These are phyloP conservation scores for Hafferia zeledoni DNA, from an alignment of 2,797 vertebrate genomes.

Conservation along the genomic window DNA sequence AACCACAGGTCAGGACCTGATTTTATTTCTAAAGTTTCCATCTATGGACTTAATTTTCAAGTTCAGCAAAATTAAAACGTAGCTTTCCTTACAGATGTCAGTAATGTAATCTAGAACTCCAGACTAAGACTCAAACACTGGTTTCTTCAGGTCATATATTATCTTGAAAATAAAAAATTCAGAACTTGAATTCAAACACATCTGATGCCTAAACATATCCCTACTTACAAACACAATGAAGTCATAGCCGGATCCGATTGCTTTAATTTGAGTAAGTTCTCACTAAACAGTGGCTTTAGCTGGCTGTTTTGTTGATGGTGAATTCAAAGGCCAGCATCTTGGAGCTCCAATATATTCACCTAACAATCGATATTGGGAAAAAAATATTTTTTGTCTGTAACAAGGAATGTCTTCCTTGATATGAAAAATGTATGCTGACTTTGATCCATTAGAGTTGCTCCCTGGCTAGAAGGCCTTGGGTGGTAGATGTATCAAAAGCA, in stretches of 20 bases:
- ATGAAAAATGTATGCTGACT: not conserved
- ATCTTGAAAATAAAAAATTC: not conserved
- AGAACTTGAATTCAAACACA: not conserved
- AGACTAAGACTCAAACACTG: not conserved
- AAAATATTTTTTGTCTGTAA: not conserved
- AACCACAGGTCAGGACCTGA: not conserved
- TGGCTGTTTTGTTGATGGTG: not conserved
- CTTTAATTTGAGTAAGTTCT: not conserved
- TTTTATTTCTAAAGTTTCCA: not conserved
- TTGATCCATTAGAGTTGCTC: not conserved
- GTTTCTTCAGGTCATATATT: not conserved
- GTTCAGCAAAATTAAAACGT: not conserved
- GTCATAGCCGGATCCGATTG: fast-evolving
- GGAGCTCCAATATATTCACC: not conserved
- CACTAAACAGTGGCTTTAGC: not conserved
- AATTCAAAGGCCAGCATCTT: not conserved
- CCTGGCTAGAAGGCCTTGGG: not conserved
- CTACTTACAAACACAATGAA: not conserved
- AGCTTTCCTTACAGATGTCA: not conserved
- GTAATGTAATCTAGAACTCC: not conserved
- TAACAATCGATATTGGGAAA: not conserved
- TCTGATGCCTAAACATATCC: not conserved
- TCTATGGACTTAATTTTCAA: not conserved
- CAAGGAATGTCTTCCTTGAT: not conserved
- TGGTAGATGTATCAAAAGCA: not conserved